Evolutionary conservation across 2,797 vertebrate species (phyloP).

Genomic region (Atherinosoma microstoma): DNA sequence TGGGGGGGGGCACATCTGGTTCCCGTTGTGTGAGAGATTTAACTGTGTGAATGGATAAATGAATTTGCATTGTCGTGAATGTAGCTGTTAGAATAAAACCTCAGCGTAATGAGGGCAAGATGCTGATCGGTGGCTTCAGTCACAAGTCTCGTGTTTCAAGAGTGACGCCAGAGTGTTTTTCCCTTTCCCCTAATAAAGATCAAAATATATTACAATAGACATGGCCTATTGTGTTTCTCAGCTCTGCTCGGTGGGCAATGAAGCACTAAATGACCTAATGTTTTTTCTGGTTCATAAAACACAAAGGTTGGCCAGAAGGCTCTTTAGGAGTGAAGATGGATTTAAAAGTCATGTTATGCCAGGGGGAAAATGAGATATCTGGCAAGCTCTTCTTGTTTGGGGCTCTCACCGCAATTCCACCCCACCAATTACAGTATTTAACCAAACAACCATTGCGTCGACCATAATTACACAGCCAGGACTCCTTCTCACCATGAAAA

Average conservation of each 20-base stretch:
- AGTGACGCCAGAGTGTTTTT: conserved; percentile 32
- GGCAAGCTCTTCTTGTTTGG: conserved; percentile 58
- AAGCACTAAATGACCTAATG: conserved; percentile 30
- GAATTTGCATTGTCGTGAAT: conserved; percentile 26
- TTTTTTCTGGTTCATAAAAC: conserved; percentile 49
- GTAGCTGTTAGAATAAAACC: conserved; percentile 42
- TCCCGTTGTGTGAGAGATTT: conserved; percentile 51
- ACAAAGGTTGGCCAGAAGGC: conserved; percentile 28
- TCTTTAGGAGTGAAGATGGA: background rate
- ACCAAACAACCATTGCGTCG: conserved; percentile 84
- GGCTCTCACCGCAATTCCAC: conserved; percentile 66
- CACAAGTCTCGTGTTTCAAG: conserved; percentile 33
- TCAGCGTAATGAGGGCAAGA: conserved; percentile 35
- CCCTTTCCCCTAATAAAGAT: conserved; percentile 20
- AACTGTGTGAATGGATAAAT: conserved; percentile 51
- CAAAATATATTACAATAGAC: conserved; percentile 28
- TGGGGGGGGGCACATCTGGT: conserved; percentile 63
- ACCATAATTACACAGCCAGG: conserved; percentile 77
- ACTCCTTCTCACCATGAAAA: conserved; percentile 66
- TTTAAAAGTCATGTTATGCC: conserved; percentile 45
- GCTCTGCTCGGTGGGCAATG: conserved; percentile 20
- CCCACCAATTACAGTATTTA: conserved; percentile 81
- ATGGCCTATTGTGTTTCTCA: conserved; percentile 31
- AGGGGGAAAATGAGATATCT: conserved; percentile 46
- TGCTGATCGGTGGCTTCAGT: conserved; percentile 43